Conservation (phyloP, 2,797 vertebrate genomes). For the Rhinella marina region DNA sequence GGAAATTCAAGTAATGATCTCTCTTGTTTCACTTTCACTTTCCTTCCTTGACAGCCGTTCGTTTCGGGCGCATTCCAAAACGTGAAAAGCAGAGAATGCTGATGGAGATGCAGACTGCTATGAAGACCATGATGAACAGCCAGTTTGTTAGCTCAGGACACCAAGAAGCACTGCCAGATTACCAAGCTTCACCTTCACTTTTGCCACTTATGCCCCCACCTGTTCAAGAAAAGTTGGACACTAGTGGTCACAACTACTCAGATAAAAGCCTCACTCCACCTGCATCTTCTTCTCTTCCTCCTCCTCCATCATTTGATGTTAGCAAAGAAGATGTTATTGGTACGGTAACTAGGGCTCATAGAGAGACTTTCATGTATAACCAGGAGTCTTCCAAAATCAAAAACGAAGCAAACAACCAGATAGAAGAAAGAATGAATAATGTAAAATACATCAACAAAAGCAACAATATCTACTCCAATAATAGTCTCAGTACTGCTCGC, state of each 20-base stretch:
- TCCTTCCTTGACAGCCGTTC: constrained; percentile 81
- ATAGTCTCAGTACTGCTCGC: constrained; percentile 66
- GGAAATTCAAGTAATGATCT: background rate
- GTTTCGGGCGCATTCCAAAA: constrained; percentile 97
- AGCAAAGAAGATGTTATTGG: constrained; percentile 89
- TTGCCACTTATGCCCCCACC: constrained; percentile 46
- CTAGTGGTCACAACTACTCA: constrained; percentile 72
- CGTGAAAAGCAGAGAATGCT: constrained; percentile 98
- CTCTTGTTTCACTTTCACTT: background rate
- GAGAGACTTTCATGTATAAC: constrained; percentile 82
- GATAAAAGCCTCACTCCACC: constrained; percentile 67
- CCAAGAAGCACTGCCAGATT: constrained; percentile 75
- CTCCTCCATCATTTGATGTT: constrained; percentile 77
- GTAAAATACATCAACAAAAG: constrained; percentile 66
- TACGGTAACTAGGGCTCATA: constrained; percentile 77
- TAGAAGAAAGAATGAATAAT: constrained; percentile 66
- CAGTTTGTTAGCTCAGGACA: constrained; percentile 84
- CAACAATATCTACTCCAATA: constrained; percentile 72
- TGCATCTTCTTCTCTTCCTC: constrained; percentile 64
- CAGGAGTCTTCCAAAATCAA: constrained; percentile 78
- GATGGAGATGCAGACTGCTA: constrained; percentile 97
- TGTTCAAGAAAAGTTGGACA: constrained; percentile 71
- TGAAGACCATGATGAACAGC: constrained; percentile 97
- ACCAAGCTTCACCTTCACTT: constrained; percentile 67
- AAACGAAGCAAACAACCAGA: constrained; percentile 68